A percentile compares a stretch with the other conserved stretches of the same genome.
Conservation (phyloP, 2,113 vertebrate genomes). For the Halcyon senegalensis region DNA sequence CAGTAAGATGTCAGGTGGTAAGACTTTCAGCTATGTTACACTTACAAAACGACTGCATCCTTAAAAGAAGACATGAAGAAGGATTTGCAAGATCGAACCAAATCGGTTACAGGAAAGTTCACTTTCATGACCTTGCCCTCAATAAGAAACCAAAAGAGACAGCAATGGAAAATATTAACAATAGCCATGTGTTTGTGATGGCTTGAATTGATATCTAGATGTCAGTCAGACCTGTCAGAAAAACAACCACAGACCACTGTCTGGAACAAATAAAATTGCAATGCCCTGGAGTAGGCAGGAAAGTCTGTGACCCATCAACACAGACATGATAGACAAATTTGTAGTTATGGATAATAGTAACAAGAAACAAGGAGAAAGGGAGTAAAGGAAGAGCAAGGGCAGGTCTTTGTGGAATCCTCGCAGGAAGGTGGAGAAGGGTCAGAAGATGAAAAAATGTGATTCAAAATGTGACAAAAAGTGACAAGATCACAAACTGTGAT, state of each 20-base stretch:
- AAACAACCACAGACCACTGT: not conserved
- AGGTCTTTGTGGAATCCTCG: not conserved
- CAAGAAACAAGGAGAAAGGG: not conserved
- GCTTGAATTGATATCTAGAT: not conserved
- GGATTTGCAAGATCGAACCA: not conserved
- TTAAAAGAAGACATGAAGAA: not conserved
- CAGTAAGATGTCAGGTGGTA: not conserved
- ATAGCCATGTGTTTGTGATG: not conserved
- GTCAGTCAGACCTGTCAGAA: not conserved
- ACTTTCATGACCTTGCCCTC: not conserved
- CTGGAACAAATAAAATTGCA: not conserved
- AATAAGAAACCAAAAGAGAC: not conserved
- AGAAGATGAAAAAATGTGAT: not conserved
- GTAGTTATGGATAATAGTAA: not conserved
- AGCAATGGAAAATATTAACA: not conserved
- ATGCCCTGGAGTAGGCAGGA: not conserved
- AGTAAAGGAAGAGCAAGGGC: not conserved
- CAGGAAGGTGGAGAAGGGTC: not conserved
- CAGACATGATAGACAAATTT: not conserved
- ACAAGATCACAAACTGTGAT: not conserved
- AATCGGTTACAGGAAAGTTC: not conserved
- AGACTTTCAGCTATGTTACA: not conserved
- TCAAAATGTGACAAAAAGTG: not conserved
- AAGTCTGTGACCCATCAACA: not conserved
- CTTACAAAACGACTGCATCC: not conserved